Percentiles rank a stretch among this genome's conserved stretches.
Conservation (phyloP, 1,140 invertebrate species). For the fruit fly (Drosophila melanogaster) region DNA sequence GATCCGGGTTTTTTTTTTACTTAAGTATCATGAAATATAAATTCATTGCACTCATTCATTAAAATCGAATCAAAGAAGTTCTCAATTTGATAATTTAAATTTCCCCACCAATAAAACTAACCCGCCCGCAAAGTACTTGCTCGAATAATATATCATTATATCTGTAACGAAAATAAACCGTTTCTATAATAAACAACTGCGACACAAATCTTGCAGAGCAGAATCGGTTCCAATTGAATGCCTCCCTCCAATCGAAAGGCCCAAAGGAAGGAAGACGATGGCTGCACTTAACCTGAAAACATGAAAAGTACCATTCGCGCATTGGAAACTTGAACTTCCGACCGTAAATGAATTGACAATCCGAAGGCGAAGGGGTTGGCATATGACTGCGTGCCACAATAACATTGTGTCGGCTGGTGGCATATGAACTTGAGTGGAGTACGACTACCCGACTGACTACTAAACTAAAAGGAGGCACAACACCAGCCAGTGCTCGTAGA, state of each 20-base stretch:
- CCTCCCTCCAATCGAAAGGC: constrained; percentile 10
- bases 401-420: constrained; percentile 45
- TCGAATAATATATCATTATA: constrained; percentile 30
- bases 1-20: too few species aligned
- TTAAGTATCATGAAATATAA: too few species aligned
- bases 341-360: constrained; percentile 67
- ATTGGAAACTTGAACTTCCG: constrained; percentile 65
- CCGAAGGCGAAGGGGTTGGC: constrained; percentile 5
- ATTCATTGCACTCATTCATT: neutral
- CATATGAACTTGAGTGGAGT: constrained; percentile 77
- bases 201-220: constrained; percentile 44
- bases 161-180: constrained; percentile 43
- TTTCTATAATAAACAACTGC: constrained; percentile 40
- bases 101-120: constrained; percentile 39
- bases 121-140: constrained; percentile 37
- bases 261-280: constrained; percentile 23
- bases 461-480: constrained; percentile 19
- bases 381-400: constrained; percentile 75
- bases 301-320: constrained; percentile 43
- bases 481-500: constrained; percentile 28
- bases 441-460: constrained; percentile 37
- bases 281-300: constrained; percentile 62
- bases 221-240: constrained; percentile 65
- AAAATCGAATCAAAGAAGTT: neutral
- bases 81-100: constrained; percentile 8